Evolutionary conservation across 1,140 invertebrate species (phyloP), one percentile per base, ranked within the genome.

Genomic region (Elymnias hypermnestra): DNA sequence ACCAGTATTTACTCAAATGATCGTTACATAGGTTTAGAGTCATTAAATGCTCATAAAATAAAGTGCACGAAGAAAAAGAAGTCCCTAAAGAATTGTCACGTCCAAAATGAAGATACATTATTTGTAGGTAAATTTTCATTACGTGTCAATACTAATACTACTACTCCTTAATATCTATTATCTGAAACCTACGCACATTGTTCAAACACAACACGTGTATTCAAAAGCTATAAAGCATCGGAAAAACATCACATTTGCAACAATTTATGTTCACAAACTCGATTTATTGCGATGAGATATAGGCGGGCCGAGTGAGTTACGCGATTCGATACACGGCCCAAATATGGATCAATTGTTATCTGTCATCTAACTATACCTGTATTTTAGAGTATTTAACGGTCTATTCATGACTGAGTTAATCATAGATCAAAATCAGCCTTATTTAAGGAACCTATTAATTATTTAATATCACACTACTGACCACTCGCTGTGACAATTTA

Each of bases 231-330:
- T 57, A 57, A 57, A 57, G 29, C 44, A 52, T 51, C 35, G 53
- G 47, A 44, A 57, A 54, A 57, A 57, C 48, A 57, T 50, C 43
- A 39, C 48, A 45, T 57, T 57, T 48, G 36, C 44, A 49, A 49
- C 52, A 52, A 57, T 53, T 52, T 48, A 57, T 52, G 49, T 33
- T 33, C 46, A 31, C 21, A 38, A 35, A 28, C 29, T 29, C 54
- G 49, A 57, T 57, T 51, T 47, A 57, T 49, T 53, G 38, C 49
- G 39, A 51, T 52, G 49, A 47, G 48, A 53, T 57, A 56, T 21
- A 42, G n/a, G 33, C 33, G 41, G 23, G n/a, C n/a, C n/a, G n/a
- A n/a, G 42, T 55, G 46, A 36, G 44, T 43, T 43, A 38, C 33
- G 39, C 23, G 38, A 22, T 40, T n/a, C n/a, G n/a, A n/a, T n/a